Base-by-base conservation (phyloP, 2,888 invertebrate genomes). In the Zygogramma bicolorata region DNA sequence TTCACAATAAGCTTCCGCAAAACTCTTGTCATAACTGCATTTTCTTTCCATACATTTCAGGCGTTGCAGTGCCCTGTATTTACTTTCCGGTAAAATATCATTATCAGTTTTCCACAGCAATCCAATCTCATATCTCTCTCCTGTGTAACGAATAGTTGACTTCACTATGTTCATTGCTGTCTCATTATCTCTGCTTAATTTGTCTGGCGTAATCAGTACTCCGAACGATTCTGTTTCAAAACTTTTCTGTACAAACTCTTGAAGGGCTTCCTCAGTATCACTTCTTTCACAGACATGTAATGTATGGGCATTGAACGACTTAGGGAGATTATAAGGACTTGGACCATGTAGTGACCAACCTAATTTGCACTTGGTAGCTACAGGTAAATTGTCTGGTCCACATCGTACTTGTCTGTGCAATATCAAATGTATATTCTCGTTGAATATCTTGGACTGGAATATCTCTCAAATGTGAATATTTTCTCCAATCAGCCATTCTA, bases 381-480 rank as follows among this genome's bases (percentile, higher is more conserved):
- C n/a, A n/a, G n/a, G n/a, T n/a, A n/a, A n/a, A n/a, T n/a, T n/a
- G n/a, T n/a, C n/a, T n/a, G n/a, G n/a, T n/a, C n/a, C n/a, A n/a
- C n/a, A n/a, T n/a, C n/a, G n/a, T n/a, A n/a, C n/a, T n/a, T n/a
- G n/a, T n/a, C n/a, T n/a, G n/a, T n/a, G n/a, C n/a, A n/a, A n/a
- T n/a, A n/a, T n/a, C n/a, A n/a, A n/a, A n/a, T n/a, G n/a, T n/a
- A n/a, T n/a, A n/a, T n/a, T 62, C 22, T 13, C 62, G 22, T 63
- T 63, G 18, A 13, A 22, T 15, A 27, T 59, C 31, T 4, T 10
- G 6, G 15, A 59, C 31, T 46, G 63, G 29, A 2, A 34, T 15
- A 29, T 49, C 29, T 20, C 7, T 18, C n/a, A 63, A 29, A 49
- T 63, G 49, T 15, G 63, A 20, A 63, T 63, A 63, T 15, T 63